These are phyloP conservation scores for Hippoglossus hippoglossus DNA, from an alignment of 2,797 vertebrate genomes.

Conservation along the genomic window DNA sequence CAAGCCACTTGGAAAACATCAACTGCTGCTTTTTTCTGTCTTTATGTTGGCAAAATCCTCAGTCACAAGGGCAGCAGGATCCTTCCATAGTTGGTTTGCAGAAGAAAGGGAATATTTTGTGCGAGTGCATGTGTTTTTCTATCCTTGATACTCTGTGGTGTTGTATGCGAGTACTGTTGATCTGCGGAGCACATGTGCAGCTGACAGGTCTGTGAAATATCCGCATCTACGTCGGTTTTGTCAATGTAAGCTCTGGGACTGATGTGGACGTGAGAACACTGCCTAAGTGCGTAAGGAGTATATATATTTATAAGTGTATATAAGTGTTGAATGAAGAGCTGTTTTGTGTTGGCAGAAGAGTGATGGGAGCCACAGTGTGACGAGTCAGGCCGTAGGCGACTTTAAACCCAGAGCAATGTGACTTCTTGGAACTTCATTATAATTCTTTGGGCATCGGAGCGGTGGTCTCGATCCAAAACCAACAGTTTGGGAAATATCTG, in stretches of 20 bases:
- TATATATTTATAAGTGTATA: conserved; percentile 35
- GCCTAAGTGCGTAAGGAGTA: conserved; percentile 26
- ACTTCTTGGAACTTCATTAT: conserved; percentile 62
- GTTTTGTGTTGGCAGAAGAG: conserved; percentile 55
- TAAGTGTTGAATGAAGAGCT: conserved; percentile 52
- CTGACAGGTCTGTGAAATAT: conserved; percentile 58
- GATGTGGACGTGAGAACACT: conserved; percentile 39
- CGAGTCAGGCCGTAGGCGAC: conserved; percentile 51
- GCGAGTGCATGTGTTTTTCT: conserved; percentile 19
- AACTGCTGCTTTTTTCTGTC: conserved; percentile 49
- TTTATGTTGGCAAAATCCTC: conserved; percentile 61
- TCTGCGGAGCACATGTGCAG: conserved; percentile 49
- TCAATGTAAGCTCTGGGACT: conserved; percentile 43
- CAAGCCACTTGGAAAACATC: conserved; percentile 69
- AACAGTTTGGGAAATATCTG: conserved; percentile 60
- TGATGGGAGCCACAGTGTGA: conserved; percentile 60
- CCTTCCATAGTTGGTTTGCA: conserved; percentile 46
- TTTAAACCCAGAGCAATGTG: conserved; percentile 46
- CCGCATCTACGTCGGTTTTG: conserved; percentile 41
- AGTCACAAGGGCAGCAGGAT: conserved; percentile 53
- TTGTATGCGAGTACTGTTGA: conserved; percentile 38
- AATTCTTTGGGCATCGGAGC: conserved; percentile 57
- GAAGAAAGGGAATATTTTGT: conserved; percentile 48
- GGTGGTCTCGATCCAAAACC: conserved; percentile 52
- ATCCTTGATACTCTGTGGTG: conserved; percentile 20